Evolutionary conservation across 2,888 invertebrate genomes (phyloP), one percentile per base, ranked within the genome.

Genomic region (Spilarctia lutea): DNA sequence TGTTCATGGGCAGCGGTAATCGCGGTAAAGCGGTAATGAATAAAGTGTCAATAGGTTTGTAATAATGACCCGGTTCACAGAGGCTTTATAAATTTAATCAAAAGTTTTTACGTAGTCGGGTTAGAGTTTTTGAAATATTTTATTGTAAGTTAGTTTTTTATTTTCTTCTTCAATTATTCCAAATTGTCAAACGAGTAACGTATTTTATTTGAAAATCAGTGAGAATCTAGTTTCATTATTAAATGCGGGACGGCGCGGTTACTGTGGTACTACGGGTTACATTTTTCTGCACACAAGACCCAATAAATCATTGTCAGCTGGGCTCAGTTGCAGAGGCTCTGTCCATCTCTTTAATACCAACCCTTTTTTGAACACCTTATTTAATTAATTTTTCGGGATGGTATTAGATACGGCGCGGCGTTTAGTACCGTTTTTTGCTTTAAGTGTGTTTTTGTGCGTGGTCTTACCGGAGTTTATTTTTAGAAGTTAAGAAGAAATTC

Each of bases 231-330:
- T 71, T 74, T n/a, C 65, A 33, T 42, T 74, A 67, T 67, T 70
- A 71, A 48, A n/a, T 67, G 63, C 10, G 11, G 13, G 27, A 67
- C 65, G 30, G 30, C 63, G 16, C 0, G 30, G 60, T 8, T 10
- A 2, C 56, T 10, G n/a, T 16, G 60, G 30, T 18, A 30, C 30
- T 30, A 63, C 18, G 52, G 66, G 35, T 66, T 67, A 78, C 79
- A 82, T 85, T 83, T 85, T 84, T 84, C 81, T 80, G 68, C 78
- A 78, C 80, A 82, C 79, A 79, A 79, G 79, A 84, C 76, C 79
- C 73, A 83, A 89, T 89, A 89, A 88, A 89, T 89, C 89, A 86
- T 86, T 89, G 89, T 89, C 89, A 86, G 84, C 68, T 39, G 83
- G 85, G 85, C 88, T 88, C 89, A 88, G 89, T 85, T 89, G 89